These are phyloP conservation scores for Drosophila nigritarsus DNA, from an alignment of 2,888 invertebrate genomes.

Conservation along the genomic window DNA sequence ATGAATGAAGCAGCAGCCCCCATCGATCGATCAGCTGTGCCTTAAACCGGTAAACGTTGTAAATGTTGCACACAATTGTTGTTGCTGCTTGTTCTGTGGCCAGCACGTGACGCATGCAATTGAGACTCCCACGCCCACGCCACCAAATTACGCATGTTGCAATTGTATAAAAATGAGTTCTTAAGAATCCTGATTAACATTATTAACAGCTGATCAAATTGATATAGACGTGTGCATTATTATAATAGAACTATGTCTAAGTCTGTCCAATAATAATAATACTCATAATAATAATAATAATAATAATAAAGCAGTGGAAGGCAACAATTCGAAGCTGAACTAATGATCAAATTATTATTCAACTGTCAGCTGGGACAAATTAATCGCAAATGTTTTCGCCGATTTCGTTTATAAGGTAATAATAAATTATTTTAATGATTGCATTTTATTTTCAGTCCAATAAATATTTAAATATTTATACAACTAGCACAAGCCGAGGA, in stretches of 20 bases:
- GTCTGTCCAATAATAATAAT: too few relatives aligned
- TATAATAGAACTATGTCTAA: neutral
- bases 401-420: neutral
- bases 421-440: neutral
- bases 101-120: slow-evolving; percentile 51
- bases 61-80: slow-evolving; percentile 24
- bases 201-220: neutral
- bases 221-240: neutral
- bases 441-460: neutral
- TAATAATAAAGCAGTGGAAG: neutral
- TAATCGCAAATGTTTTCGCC: neutral
- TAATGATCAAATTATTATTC: neutral
- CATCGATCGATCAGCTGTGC: slow-evolving; percentile 38
- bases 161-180: neutral
- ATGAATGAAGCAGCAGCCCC: slow-evolving; percentile 45
- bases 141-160: neutral
- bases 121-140: slow-evolving; percentile 4
- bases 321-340: neutral
- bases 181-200: neutral
- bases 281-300: too few relatives aligned
- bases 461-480: neutral
- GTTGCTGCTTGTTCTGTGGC: slow-evolving; percentile 16
- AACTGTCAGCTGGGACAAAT: neutral
- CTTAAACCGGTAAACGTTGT: slow-evolving; percentile 58
- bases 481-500: neutral